phyloP scores from a whole-genome alignment of 2,113 vertebrate species.

The Eira barbara region DNA sequence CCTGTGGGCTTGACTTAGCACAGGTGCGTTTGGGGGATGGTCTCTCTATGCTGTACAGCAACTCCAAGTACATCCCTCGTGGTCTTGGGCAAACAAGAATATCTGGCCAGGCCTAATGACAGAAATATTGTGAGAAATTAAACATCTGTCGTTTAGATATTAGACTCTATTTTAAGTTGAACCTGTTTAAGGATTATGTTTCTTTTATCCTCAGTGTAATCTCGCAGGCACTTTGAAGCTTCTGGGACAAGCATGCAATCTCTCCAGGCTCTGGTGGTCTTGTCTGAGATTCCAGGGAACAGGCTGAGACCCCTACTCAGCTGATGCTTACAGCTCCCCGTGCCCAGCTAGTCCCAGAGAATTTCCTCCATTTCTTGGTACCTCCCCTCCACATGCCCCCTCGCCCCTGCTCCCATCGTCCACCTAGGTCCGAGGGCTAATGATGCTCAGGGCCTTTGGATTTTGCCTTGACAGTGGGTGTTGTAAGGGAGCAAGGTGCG shows the following conservation, averaged over 20 bases:
- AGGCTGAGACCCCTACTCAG: not conserved
- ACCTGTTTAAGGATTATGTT: not conserved
- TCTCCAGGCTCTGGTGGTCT: not conserved
- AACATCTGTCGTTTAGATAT: not conserved
- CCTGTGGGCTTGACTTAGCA: not conserved
- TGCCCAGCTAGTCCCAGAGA: not conserved
- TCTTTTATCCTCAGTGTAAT: not conserved
- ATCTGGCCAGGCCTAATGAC: not conserved
- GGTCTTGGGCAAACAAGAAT: not conserved
- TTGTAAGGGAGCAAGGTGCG: accelerated
- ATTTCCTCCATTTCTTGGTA: not conserved
- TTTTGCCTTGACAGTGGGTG: not conserved
- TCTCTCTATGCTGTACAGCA: not conserved
- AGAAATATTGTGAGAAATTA: not conserved
- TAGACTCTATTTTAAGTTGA: not conserved
- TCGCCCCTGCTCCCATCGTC: too few species aligned
- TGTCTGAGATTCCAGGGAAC: not conserved
- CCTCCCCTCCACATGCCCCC: not conserved
- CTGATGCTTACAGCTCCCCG: not conserved
- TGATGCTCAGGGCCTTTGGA: not conserved
- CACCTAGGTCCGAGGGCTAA: not conserved
- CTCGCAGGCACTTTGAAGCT: not conserved
- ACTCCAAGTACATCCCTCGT: not conserved
- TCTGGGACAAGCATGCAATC: not conserved
- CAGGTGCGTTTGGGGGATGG: not conserved